These are phyloP conservation scores for Leuciscus idus DNA, from an alignment of 2,113 vertebrate species.

Conservation along the genomic window DNA sequence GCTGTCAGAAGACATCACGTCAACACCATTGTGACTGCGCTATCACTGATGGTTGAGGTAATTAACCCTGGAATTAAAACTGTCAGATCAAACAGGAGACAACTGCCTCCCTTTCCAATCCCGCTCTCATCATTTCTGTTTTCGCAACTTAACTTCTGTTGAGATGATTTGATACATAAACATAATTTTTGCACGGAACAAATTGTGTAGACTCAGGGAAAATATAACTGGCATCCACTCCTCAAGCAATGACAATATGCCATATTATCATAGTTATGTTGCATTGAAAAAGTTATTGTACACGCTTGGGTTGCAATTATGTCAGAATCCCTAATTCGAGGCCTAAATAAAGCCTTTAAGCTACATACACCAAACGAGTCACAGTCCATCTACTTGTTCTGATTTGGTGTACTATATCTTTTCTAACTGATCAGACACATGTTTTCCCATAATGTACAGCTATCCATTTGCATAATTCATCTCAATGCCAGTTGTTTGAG, in stretches of 20 bases:
- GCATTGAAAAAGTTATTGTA: not conserved
- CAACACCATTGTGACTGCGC: slow-evolving; percentile 38
- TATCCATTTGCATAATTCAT: not conserved
- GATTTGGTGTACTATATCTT: not conserved
- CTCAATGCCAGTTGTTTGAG: not conserved
- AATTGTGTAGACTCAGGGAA: not conserved
- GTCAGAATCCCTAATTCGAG: not conserved
- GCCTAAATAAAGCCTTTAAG: not conserved
- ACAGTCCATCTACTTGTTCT: not conserved
- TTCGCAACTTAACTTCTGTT: slow-evolving; percentile 11
- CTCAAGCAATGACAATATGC: not conserved
- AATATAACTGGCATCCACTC: not conserved
- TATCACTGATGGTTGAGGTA: slow-evolving; percentile 41
- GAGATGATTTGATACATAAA: slow-evolving; percentile 19
- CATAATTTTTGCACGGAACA: not conserved
- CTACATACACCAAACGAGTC: not conserved
- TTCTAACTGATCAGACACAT: not conserved
- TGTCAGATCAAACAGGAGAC: slow-evolving; percentile 47
- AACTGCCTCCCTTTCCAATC: not conserved
- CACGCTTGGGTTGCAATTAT: not conserved
- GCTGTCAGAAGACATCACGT: slow-evolving; percentile 44
- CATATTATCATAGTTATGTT: not conserved
- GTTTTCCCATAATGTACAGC: not conserved
- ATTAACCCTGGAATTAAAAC: slow-evolving; percentile 53
- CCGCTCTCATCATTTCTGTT: not conserved